Evolutionary conservation across 2,888 invertebrate genomes (phyloP), one percentile per base, ranked within the genome.

Genomic region (Eupsilia transversa): DNA sequence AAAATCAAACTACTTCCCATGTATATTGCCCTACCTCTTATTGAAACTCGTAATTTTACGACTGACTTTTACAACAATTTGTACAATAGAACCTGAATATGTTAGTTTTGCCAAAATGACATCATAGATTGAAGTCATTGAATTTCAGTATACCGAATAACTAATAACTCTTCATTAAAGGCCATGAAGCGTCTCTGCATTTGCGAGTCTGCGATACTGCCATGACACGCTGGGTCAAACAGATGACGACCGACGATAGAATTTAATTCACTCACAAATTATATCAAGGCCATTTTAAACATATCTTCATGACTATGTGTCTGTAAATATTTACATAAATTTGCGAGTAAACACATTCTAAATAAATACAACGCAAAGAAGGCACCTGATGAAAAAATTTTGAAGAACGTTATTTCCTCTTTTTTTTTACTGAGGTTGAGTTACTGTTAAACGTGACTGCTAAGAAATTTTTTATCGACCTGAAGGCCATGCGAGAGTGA

Each of bases 181-280:
- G 63, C 74, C 65, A 84, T 86, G 81, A 72, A 67, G 54, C 71
- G 63, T 80, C 82, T 77, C 75, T 83, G 77, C 76, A 79, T 79
- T 79, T 71, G 68, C 72, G 63, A 78, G 80, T 73, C 71, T 46
- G 72, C 65, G 56, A 72, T 68, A 70, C 77, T 76, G 67, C 72
- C 79, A 83, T 89, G 89, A 90, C 89, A 88, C 86, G 82, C 75
- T 72, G 69, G 79, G 80, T 73, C 75, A 77, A 75, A 74, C 83
- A 52, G 71, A 23, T 71, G 76, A 69, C 66, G 72, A 73, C 74
- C 77, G 79, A 77, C 80, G 80, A 84, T 89, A 82, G 84, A 89
- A 89, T 90, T 90, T 83, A 89, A 90, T 88, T 89, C 85, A 79
- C 85, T 86, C 82, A 83, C 87, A 88, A 89, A 89, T 89, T 89